Evolutionary conservation across 2,113 vertebrate genomes (phyloP), one percentile per base, ranked within the genome.

Genomic region (Melospiza melodia): DNA sequence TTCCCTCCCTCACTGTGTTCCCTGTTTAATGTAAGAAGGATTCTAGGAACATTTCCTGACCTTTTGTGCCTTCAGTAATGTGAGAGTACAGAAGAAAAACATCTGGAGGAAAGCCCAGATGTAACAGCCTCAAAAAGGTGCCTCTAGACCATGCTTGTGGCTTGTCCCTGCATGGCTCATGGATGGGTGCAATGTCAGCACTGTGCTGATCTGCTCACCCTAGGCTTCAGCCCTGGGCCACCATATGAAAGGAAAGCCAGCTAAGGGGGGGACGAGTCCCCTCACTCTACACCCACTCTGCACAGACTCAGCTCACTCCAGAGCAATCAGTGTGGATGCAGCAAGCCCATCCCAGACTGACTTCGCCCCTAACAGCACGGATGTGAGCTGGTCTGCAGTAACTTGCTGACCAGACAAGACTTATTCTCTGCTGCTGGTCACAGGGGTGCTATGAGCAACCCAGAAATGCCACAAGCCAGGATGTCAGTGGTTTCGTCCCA

Each of bases 81-180:
- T 24, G n/a, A 84, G 19, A 91, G 24, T 39, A 35, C 30, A 78
- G 77, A 93, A 67, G 43, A 72, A 87, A 83, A 89, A 91, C 44
- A 87, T 58, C 63, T 93, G 84, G 78, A 89, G 27, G 67, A 74
- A 91, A 90, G 49, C 16, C 58, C 44, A 85, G 57, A 63, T 52
- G 48, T 46, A 74, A 78, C 15, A 86, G 74, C 41, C 35, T 84
- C 84, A 51, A 30, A 87, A 93, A 90, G 58, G 43, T 92, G 44
- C 12, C 66, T 79, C 58, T 5, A 1, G 48, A 9, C 1, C 4
- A 15, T 22, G 48, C 0, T 0, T 6, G 4, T 14, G n/a, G 46
- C 55, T 75, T 69, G 51, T 35, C 44, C 52, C 85, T 69, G 31
- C 13, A 15, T 2, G 2, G 68, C 28, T 76, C 28, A n/a, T 30